These are phyloP conservation scores for Neosalanx taihuensis DNA, from an alignment of 2,797 vertebrate genomes.

Conservation along the genomic window DNA sequence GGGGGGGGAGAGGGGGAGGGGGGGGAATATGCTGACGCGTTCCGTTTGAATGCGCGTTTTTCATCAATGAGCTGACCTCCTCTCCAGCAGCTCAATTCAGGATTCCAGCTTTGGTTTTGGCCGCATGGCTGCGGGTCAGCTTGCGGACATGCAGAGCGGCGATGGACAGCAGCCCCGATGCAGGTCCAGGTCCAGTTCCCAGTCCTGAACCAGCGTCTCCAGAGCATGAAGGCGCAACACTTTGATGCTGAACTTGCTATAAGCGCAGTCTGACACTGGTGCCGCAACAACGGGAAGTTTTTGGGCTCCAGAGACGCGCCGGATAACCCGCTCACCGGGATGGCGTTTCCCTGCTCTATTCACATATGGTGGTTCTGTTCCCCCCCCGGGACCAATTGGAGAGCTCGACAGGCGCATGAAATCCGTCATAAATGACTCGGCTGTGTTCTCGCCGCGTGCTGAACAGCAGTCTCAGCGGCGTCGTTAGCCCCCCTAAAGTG, in stretches of 20 bases:
- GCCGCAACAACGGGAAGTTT: conserved; percentile 22
- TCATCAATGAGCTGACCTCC: conserved; percentile 39
- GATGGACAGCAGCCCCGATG: background rate
- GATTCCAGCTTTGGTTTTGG: conserved; percentile 22
- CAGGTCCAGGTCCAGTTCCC: background rate
- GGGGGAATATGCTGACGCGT: conserved; percentile 36
- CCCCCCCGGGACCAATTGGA: conserved; percentile 3
- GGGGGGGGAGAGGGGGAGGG: too few relatives aligned
- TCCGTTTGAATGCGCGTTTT: conserved; percentile 35
- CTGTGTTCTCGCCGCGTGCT: background rate
- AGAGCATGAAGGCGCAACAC: conserved; percentile 1
- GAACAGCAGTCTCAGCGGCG: background rate
- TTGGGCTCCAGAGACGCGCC: background rate
- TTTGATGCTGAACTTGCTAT: conserved; percentile 13
- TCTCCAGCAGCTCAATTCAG: conserved; percentile 9
- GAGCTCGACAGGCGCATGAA: background rate
- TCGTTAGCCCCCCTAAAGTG: too few relatives aligned
- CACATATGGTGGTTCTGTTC: conserved; percentile 8
- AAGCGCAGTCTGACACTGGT: conserved; percentile 30
- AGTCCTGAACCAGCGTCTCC: background rate
- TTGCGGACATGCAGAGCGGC: background rate
- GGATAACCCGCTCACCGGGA: conserved; percentile 33
- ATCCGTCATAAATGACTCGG: background rate
- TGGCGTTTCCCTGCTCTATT: conserved; percentile 13
- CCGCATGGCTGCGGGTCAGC: conserved; percentile 13